Percentiles rank a stretch among this genome's conserved stretches.
These are phyloP conservation scores for Microtus montanus DNA, from an alignment of 2,113 vertebrate genomes.

Conservation along the genomic window DNA sequence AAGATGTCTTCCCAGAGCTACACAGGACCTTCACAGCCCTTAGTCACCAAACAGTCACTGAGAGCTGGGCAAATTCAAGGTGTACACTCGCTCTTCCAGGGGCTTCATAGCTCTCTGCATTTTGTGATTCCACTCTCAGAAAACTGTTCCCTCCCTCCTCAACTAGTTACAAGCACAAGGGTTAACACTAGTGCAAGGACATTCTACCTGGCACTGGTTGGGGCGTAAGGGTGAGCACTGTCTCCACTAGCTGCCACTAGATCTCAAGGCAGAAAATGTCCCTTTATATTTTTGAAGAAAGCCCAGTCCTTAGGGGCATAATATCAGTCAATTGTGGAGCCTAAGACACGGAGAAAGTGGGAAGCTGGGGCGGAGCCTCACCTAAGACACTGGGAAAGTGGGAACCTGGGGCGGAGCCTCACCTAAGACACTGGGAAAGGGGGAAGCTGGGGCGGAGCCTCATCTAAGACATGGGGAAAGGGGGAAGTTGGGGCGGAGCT, in stretches of 20 bases:
- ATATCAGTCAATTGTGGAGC: background rate
- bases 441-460: background rate
- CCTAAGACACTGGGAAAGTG: background rate
- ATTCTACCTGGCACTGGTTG: background rate
- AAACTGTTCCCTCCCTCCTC: background rate
- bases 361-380: background rate
- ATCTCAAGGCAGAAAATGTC: constrained; percentile 39
- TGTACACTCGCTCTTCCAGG: background rate
- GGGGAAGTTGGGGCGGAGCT: constrained; percentile 25
- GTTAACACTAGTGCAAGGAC: background rate
- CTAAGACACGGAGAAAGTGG: background rate
- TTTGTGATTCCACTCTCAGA: background rate
- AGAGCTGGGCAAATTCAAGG: background rate
- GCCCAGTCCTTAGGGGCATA: background rate
- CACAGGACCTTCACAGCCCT: background rate
- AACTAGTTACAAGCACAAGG: background rate
- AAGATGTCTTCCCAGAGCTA: background rate
- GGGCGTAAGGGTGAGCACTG: background rate
- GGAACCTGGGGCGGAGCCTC: background rate
- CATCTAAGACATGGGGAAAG: background rate
- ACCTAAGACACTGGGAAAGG: background rate
- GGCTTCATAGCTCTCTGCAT: background rate
- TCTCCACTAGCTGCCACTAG: background rate
- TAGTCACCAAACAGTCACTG: background rate
- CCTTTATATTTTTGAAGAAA: constrained; percentile 39